Evolutionary conservation across 2,888 invertebrate genomes (phyloP).

Genomic region (Drosophila parthenogenetica): DNA sequence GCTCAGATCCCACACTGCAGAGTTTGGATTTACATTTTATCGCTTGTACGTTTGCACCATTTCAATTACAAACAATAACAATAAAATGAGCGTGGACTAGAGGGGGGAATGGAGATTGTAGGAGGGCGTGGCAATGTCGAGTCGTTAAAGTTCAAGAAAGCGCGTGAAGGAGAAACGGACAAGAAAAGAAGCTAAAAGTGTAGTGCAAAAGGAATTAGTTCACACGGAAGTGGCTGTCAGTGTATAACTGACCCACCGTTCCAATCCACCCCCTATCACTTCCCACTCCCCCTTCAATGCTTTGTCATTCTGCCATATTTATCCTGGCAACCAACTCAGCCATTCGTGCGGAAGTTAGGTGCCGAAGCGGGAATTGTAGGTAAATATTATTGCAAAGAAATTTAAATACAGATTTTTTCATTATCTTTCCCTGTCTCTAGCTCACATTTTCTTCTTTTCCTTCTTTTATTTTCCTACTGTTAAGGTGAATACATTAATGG

Average conservation of each 20-base stretch:
- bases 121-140: constrained; percentile 15
- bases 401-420: constrained; percentile 75
- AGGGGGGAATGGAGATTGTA: not conserved
- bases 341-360: constrained; percentile 74
- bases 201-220: constrained; percentile 76
- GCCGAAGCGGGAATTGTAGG: constrained; percentile 75
- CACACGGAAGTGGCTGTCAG: constrained; percentile 74
- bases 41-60: constrained; percentile 81
- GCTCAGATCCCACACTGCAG: constrained; percentile 31
- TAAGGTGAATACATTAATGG: constrained; percentile 46
- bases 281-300: not conserved
- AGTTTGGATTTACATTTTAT: constrained; percentile 78
- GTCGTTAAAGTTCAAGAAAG: constrained; percentile 66
- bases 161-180: constrained; percentile 42
- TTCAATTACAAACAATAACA: constrained; percentile 83
- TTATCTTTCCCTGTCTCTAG: constrained; percentile 42
- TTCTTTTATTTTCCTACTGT: constrained; percentile 1
- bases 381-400: constrained; percentile 77
- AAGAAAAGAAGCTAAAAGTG: constrained; percentile 24
- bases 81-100: constrained; percentile 58
- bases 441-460: not conserved
- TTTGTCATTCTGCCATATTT: constrained; percentile 3
- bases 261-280: not conserved
- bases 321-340: constrained; percentile 25
- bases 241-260: constrained; percentile 13